Base-by-base conservation (phyloP, 2,113 vertebrate species). In the Bujurquina vittata region DNA sequence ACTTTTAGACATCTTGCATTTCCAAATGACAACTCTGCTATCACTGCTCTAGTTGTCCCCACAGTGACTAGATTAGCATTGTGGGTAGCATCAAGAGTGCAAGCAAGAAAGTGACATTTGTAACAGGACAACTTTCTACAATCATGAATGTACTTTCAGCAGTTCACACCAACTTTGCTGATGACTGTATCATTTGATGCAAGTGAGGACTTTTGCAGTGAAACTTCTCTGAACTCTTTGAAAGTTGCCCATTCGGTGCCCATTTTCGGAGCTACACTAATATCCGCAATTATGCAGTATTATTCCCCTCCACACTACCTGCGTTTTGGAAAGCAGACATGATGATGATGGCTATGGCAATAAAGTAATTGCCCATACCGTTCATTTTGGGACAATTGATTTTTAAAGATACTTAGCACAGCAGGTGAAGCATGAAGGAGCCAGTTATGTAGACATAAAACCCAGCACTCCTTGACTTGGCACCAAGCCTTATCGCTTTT, bases 51-150 rank as follows among this genome's bases (percentile, higher is more conserved):
- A 22, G 62, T 77, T 86, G 90, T 92, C 86, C 81, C 91, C 87
- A 90, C 92, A 91, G 85, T 88, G 92, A 94, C 91, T 94, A 93
- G 88, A 93, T 94, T 94, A 92, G 89, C 92, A 83, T 92, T 35
- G 78, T 40, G 76, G 87, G 35, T 83, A 77, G 31, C 79, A 63
- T 40, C 15, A 20, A 75, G 62, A 33, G 79, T 78, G 84, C 52
- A 75, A 74, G 62, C 58, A 61, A 4, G 55, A 76, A 75, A 74
- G 81, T 88, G 88, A 77, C 84, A 81, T 85, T 87, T 84, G 23
- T 89, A 79, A 86, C 87, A 84, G 60, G 17, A 56, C 17, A 37
- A 85, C 80, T 82, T 88, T 81, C 52, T 80, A 31, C 72, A 63
- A 81, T 79, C 67, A 52, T 56, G 9, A 69, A 67, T 80, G 33